Conservation (phyloP, 1,140 invertebrate species). For the Lordiphosa collinella region DNA sequence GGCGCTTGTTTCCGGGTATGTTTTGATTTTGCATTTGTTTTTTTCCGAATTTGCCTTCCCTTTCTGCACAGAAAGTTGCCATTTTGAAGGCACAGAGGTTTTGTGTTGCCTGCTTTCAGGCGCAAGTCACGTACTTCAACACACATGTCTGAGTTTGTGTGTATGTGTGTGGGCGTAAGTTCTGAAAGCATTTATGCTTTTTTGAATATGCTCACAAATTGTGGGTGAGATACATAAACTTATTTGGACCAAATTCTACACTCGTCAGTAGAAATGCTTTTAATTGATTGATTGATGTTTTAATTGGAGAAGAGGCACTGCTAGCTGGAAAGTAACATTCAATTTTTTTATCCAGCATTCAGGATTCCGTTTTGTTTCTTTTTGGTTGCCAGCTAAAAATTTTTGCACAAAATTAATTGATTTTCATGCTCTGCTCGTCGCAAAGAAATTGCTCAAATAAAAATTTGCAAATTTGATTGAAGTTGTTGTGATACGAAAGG, state of each 20-base stretch:
- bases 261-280: conserved; percentile 71
- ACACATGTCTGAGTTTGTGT: neutral
- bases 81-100: conserved; percentile 57
- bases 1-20: conserved; percentile 58
- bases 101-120: conserved; percentile 54
- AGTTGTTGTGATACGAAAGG: conserved; percentile 47
- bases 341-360: conserved; percentile 24
- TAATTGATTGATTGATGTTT: conserved; percentile 78
- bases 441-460: conserved; percentile 76
- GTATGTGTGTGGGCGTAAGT: conserved; percentile 1
- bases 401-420: conserved; percentile 74
- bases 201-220: conserved; percentile 45
- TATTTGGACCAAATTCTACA: conserved; percentile 59
- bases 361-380: conserved; percentile 33
- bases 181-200: conserved; percentile 5
- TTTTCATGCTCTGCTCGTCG: conserved; percentile 69
- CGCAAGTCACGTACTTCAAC: conserved; percentile 57
- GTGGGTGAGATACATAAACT: conserved; percentile 35
- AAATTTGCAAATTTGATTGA: conserved; percentile 77
- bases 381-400: conserved; percentile 43
- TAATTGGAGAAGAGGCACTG: conserved; percentile 72
- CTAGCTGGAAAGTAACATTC: conserved; percentile 22
- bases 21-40: conserved; percentile 65
- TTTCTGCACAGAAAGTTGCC: conserved; percentile 15
- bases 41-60: neutral